phyloP scores from a whole-genome alignment of 1,140 invertebrate species.

The Zaprionus nigranus region DNA sequence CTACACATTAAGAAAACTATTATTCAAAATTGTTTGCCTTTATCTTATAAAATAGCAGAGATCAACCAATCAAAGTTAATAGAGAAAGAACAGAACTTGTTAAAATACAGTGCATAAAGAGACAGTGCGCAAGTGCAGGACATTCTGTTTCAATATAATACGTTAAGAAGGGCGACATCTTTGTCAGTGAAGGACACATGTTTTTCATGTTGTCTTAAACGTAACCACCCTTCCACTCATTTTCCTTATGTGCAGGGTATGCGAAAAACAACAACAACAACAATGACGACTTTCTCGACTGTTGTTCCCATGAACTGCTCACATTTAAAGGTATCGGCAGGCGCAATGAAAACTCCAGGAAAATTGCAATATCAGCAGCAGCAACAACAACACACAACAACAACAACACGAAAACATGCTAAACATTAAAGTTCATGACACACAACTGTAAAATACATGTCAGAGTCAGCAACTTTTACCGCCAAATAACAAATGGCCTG shows the following conservation, averaged over 20 bases:
- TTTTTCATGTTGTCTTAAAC: not conserved
- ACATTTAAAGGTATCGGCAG: conserved; percentile 75
- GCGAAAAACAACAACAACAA: conserved; percentile 40
- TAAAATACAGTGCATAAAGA: too few species aligned
- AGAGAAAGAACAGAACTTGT: too few species aligned
- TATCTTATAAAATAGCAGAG: not conserved
- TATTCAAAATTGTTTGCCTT: not conserved
- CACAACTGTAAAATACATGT: conserved; percentile 79
- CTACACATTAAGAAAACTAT: not conserved
- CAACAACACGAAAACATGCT: conserved; percentile 62
- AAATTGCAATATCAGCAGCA: conserved; percentile 30
- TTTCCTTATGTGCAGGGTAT: not conserved
- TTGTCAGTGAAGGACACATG: fast-evolving
- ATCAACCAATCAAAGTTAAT: too few species aligned
- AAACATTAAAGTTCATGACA: conserved; percentile 81
- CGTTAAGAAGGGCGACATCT: too few species aligned
- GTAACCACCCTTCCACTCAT: not conserved
- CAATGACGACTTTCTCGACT: conserved; percentile 66
- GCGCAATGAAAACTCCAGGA: conserved; percentile 56
- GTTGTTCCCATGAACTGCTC: conserved; percentile 78
- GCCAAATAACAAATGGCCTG: conserved; percentile 73
- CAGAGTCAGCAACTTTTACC: conserved; percentile 72
- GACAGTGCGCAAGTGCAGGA: too few species aligned
- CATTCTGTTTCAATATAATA: too few species aligned
- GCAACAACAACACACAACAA: conserved; percentile 27